phyloP scores from a whole-genome alignment of 2,113 vertebrate genomes.

The Corvus cornix region DNA sequence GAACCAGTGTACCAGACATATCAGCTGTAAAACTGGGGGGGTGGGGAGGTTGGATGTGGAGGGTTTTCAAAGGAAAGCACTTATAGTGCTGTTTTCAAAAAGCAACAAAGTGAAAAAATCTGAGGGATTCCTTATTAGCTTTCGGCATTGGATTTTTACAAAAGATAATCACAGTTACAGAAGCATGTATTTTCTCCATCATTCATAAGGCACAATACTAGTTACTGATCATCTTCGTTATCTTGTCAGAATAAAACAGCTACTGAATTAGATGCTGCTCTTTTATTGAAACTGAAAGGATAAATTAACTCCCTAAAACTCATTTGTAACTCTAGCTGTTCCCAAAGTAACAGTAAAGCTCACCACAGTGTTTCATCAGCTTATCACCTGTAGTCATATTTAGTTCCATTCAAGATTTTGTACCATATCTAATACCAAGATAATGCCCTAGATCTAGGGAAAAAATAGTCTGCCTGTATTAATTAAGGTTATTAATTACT shows the following conservation, averaged over 20 bases:
- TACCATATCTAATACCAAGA: neutral
- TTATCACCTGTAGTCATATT: neutral
- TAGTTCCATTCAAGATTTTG: neutral
- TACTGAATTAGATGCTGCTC: neutral
- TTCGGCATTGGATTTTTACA: neutral
- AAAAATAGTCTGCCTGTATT: neutral
- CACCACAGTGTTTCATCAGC: neutral
- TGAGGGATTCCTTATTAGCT: slow-evolving; percentile 20
- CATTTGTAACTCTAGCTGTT: slow-evolving; percentile 32
- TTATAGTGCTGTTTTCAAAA: slow-evolving; percentile 24
- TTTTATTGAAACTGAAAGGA: slow-evolving; percentile 27
- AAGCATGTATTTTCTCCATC: slow-evolving; percentile 16
- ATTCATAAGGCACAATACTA: neutral
- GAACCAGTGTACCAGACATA: neutral
- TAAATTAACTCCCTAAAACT: slow-evolving; percentile 25
- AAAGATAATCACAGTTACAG: neutral
- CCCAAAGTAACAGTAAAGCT: slow-evolving; percentile 10
- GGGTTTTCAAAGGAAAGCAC: neutral
- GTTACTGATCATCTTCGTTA: neutral
- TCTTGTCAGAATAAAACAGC: slow-evolving; percentile 19
- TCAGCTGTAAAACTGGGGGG: neutral
- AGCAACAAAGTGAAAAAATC: neutral
- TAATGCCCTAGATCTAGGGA: neutral
- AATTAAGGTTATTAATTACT: neutral
- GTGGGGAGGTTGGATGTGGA: neutral